Base-by-base conservation (phyloP, 2,113 vertebrate species). In the Noctilio leporinus region DNA sequence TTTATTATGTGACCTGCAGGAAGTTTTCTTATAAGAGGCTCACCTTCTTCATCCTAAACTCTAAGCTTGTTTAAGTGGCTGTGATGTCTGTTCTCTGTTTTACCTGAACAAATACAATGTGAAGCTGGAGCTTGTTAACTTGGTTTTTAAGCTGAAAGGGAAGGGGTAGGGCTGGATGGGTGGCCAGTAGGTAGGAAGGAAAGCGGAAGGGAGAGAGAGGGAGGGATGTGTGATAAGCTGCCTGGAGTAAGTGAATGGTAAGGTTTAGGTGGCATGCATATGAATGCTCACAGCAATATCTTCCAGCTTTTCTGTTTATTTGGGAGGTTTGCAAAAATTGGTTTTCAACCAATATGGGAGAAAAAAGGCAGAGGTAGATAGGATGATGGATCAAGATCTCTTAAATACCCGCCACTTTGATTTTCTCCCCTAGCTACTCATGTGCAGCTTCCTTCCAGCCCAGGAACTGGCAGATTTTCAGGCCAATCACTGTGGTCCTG, bases 401-500 rank as follows among this genome's bases (percentile, higher is more conserved):
- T 45, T 14, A 3, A 89, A 55, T n/a, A 11, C 69, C 51, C 43
- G 10, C 0, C 6, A 40, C 19, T 76, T 43, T 76, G 26, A 40
- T 62, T 49, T 64, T 51, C 19, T 65, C 38, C 38, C 28, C 3
- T 20, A 15, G 17, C 47, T 26, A 9, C 30, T 67, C 16, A 30
- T 0, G 1, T 9, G 16, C 16, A 72, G 38, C 69, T 43, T 45
- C 40, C 4, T 12, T 57, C 55, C 24, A 4, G 43, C n/a, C 49
- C 49, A 7, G 10, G 47, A 19, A 28, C 15, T 4, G 20, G 19
- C 33, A 49, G 24, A 30, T 22, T 30, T 87, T 67, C 26, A 43
- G 69, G 7, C 14, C 10, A 3, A 16, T 8, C 3, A 26, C 10
- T 5, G 8, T 22, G 75, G 43, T 19, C 1, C 5, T 1, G 33